phyloP scores from a whole-genome alignment of 2,888 invertebrate genomes.

The Halocaridina rubra region DNA sequence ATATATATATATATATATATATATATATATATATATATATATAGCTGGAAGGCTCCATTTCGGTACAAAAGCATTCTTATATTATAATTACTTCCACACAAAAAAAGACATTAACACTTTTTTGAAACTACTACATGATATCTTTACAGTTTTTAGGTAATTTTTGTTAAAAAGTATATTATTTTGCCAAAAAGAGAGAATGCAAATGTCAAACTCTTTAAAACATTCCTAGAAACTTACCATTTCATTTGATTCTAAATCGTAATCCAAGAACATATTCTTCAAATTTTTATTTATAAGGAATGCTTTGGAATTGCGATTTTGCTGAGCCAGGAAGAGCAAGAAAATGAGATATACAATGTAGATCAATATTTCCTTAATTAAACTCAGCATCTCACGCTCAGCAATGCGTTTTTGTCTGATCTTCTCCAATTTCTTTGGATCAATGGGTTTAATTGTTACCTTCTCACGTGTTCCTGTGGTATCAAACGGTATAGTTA shows the following conservation, averaged over 20 bases:
- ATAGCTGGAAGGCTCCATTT: no score
- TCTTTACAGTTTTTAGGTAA: no score
- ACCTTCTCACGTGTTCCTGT: slow-evolving; percentile 29
- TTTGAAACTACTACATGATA: no score
- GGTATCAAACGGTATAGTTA: no score
- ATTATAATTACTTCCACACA: no score
- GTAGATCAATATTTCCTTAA: slow-evolving; percentile 69
- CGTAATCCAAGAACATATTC: slow-evolving; percentile 24
- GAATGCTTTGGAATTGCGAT: slow-evolving; percentile 66
- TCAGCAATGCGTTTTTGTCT: slow-evolving; percentile 67
- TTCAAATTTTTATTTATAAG: slow-evolving; percentile 28
- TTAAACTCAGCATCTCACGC: slow-evolving; percentile 68
- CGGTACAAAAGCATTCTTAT: no score
- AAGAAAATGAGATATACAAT: slow-evolving; percentile 68
- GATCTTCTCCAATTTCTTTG: slow-evolving; percentile 67
- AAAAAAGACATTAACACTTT: no score
- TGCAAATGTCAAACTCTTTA: neutral
- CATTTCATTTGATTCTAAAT: neutral
- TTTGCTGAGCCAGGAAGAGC: slow-evolving; percentile 68
- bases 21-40: no score
- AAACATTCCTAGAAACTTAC: neutral
- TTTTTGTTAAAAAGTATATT: no score
- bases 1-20: no score
- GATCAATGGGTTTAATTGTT: neutral
- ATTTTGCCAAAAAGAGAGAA: no score